Base-by-base conservation (phyloP, 2,113 vertebrate species). In the Mirounga angustirostris region DNA sequence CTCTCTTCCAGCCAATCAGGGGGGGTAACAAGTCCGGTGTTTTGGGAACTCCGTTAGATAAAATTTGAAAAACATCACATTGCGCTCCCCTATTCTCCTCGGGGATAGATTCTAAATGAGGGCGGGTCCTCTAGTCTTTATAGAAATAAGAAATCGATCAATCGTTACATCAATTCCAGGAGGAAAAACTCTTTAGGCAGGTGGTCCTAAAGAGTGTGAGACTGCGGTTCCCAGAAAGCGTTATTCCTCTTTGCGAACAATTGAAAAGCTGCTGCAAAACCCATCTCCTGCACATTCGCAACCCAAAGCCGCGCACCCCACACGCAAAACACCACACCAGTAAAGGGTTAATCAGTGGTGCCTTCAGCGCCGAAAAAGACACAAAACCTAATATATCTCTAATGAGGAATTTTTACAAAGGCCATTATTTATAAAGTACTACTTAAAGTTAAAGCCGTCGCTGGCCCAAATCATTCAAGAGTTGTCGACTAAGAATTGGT, bases 321-420 rank as follows among this genome's bases (percentile, higher is more conserved):
- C 89, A 95, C 24, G 97, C 95, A 91, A 82, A 52, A 21, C 22
- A 63, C 18, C 96, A 3, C 86, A 28, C n/a, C 79, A 46, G 97
- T 92, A 94, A 78, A 91, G 98, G 96, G 98, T 98, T 98, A 98
- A 98, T 93, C 86, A 36, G 93, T 50, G 96, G 91, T 24, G 91
- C 33, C 93, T 96, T 91, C 96, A 85, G 90, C 91, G 65, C 95
- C 94, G 96, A 93, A 98, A 97, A 97, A 92, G 95, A 40, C 13
- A 86, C 83, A 58, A 54, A 21, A 88, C 69, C 82, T 76, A 63
- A 24, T 2, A 5, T 19, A 61, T 15, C 28, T 67, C 65, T 22
- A 89, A 46, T 6, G 36, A n/a, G 50, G 8, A 56, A 82, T 83
- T 95, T 92, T 90, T n/a, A 96, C 69, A 58, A 73, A 89, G 46